These are phyloP conservation scores for Protophormia terraenovae DNA, from an alignment of 2,888 invertebrate species.

Conservation along the genomic window DNA sequence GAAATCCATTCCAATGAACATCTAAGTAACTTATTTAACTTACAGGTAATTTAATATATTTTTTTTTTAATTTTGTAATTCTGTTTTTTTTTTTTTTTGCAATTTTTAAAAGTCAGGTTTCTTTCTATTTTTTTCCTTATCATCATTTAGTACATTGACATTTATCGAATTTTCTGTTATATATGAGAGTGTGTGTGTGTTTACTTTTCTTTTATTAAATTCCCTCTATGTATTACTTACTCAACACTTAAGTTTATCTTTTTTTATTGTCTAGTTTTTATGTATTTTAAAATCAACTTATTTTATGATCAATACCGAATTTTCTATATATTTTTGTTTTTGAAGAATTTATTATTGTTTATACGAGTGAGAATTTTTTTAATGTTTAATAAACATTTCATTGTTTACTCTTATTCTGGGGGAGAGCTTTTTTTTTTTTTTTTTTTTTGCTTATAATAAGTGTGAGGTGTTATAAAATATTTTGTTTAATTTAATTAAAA, in stretches of 20 bases:
- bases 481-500: not conserved
- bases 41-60: conserved; percentile 33
- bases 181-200: too few relatives aligned
- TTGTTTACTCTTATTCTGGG: not conserved
- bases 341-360: not conserved
- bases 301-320: not conserved
- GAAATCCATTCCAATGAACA: too few relatives aligned
- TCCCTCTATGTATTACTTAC: not conserved
- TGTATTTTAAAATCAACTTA: not conserved
- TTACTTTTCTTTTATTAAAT: not conserved
- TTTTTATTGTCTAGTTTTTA: not conserved
- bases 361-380: not conserved
- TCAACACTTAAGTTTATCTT: too few relatives aligned
- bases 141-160: conserved; percentile 59
- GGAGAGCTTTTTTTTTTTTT: too few relatives aligned
- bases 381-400: not conserved
- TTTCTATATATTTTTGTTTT: too few relatives aligned
- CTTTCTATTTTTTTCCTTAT: too few relatives aligned
- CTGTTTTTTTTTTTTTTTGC: not conserved
- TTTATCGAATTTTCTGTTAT: conserved; percentile 23
- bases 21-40: conserved; percentile 6
- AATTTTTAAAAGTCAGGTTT: conserved; percentile 41
- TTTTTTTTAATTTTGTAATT: not conserved
- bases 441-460: not conserved
- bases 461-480: not conserved